Percentiles rank a stretch among this genome's conserved stretches.
Evolutionary conservation across 2,888 invertebrate genomes (phyloP).

Genomic region (Hemithea aestivaria): DNA sequence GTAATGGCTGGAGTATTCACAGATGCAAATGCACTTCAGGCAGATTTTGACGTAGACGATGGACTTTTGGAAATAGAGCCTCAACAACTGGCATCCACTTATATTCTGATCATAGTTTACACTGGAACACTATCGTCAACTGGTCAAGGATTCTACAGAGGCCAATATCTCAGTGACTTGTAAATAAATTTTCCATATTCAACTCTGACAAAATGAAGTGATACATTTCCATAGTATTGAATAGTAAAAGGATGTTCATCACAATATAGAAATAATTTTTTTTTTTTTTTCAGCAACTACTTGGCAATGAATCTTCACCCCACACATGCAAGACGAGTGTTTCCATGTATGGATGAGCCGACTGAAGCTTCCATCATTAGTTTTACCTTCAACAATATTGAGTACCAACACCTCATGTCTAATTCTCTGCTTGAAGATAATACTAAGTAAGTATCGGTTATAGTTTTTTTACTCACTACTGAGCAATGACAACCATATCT

Average conservation of each 20-base stretch:
- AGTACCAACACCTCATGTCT: conserved; percentile 40
- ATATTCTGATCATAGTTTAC: conserved; percentile 48
- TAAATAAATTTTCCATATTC: conserved; percentile 10
- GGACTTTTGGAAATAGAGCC: conserved; percentile 40
- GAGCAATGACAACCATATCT: too few relatives aligned
- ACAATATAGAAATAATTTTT: not conserved
- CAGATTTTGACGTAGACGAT: conserved; percentile 26
- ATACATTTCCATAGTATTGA: too few relatives aligned
- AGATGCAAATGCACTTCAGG: conserved; percentile 30
- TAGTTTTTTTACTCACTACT: not conserved
- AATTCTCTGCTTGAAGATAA: conserved; percentile 48
- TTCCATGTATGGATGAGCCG: conserved; percentile 86
- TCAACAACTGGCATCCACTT: conserved; percentile 24
- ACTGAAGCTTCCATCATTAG: conserved; percentile 52
- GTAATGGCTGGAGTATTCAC: conserved; percentile 43
- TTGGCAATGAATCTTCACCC: conserved; percentile 81
- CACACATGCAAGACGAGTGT: conserved; percentile 80
- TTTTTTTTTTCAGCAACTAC: conserved; percentile 56
- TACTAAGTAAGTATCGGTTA: conserved; percentile 41
- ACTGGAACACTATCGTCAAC: conserved; percentile 31
- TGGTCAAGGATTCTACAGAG: conserved; percentile 43
- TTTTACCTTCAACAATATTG: conserved; percentile 55
- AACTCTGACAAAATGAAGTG: too few relatives aligned
- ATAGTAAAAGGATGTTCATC: not conserved
- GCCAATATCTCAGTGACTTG: conserved; percentile 25